Evolutionary conservation across 2,797 vertebrate species (phyloP).

Genomic region (Macrochelys suwanniensis): DNA sequence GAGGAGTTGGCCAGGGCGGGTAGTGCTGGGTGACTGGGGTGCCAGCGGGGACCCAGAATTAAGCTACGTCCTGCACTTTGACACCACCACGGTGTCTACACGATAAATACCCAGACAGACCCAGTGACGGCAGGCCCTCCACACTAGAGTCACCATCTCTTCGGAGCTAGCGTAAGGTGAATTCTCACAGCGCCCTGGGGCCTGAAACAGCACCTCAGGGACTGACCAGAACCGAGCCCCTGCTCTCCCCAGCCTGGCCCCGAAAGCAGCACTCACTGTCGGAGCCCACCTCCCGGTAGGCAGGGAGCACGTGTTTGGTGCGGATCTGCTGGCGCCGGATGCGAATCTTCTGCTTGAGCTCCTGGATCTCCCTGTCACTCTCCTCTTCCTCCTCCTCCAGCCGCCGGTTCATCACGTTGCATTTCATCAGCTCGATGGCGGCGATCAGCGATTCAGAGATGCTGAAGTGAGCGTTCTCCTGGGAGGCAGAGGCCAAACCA

Average conservation of each 20-base stretch:
- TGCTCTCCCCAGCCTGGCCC: background rate
- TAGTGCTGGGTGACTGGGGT: background rate
- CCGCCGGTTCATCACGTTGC: conserved; percentile 89
- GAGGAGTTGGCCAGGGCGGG: background rate
- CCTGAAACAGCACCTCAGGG: background rate
- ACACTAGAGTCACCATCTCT: background rate
- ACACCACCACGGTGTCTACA: background rate
- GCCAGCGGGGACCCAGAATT: background rate
- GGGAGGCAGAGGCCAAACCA: conserved; percentile 7
- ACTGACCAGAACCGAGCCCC: background rate
- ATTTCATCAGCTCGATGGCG: conserved; percentile 99
- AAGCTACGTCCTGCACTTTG: background rate
- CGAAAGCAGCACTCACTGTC: conserved; percentile 79
- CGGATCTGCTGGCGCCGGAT: conserved; percentile 95
- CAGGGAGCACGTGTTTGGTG: conserved; percentile 83
- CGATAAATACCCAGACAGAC: background rate
- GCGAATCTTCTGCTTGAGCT: conserved; percentile 96
- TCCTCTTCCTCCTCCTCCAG: conserved; percentile 86
- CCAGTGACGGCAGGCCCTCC: background rate
- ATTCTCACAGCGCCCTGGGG: background rate
- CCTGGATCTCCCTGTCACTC: conserved; percentile 95
- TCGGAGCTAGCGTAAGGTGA: background rate
- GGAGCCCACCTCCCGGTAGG: conserved; percentile 74
- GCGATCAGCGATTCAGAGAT: conserved; percentile 98
- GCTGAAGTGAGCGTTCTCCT: conserved; percentile 99